Evolutionary conservation across 1,140 invertebrate species (phyloP), one percentile per base, ranked within the genome.

Genomic region (Coenobita brevimanus): DNA sequence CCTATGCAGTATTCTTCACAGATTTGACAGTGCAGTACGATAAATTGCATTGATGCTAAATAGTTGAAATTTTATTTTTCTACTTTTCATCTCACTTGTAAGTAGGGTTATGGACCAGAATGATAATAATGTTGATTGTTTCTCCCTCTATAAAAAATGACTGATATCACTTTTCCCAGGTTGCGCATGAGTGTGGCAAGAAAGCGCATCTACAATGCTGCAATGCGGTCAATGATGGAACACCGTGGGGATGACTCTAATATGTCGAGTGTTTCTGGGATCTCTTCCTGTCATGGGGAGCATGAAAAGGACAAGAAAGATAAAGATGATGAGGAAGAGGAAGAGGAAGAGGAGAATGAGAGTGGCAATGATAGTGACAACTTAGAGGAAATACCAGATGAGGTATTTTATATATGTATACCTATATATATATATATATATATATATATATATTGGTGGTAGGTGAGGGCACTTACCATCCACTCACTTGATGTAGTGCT

Each of bases 361-460:
- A 91, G 91, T 73, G 91, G 93, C 27, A 88, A 84, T 67, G 90
- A 89, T 43, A 86, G 87, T 50, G 90, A 92, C 82, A 17, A 21
- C 13, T 27, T 91, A 43, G 90, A 91, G 33, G 89, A 90, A 46
- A 81, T 85, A 24, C 82, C 89, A 21, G 85, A 88, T 54, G 86
- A 88, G 86, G 86, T 88, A 41, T 83, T 43, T 21, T 69, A 17
- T 82, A 43, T 50, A 3, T 50, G 15, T 50, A 41, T 82, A 21
- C 33, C 30, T 60, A 57, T 80, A 3, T 80, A 57, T 13, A 30
- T 57, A 43, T 80, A 43, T 80, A 57, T 60, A 57, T 1, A 36
- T 60, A 33, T 60, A 57, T 54, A 54, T 2, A 69, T 67, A 21
- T 10, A 54, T 67, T 10, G 21, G 8, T 10, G n/a, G n/a, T n/a